Conservation (phyloP, 2,797 vertebrate genomes). For the Artibeus lituratus region DNA sequence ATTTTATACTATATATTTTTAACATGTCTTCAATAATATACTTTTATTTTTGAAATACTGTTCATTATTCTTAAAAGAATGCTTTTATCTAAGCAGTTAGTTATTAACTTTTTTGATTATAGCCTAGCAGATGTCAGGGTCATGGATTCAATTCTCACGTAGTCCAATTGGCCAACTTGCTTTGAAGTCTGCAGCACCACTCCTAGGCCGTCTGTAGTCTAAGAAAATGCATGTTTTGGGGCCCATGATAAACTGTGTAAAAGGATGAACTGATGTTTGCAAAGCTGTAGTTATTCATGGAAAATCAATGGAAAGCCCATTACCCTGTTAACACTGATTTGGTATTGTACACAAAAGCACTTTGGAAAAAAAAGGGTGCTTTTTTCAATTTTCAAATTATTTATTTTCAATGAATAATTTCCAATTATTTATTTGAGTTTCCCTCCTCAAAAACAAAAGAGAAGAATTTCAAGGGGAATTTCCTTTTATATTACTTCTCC, state of each 20-base stretch:
- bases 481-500: not conserved
- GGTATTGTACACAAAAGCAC: not conserved
- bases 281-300: conserved; percentile 13
- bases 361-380: not conserved
- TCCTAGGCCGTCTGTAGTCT: not conserved
- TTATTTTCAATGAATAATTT: not conserved
- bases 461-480: not conserved
- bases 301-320: not conserved
- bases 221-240: not conserved
- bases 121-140: not conserved
- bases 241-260: not conserved
- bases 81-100: not conserved
- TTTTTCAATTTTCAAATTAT: not conserved
- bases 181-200: not conserved
- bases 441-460: not conserved
- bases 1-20: not conserved
- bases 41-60: conserved; percentile 24
- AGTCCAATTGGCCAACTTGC: not conserved
- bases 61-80: not conserved
- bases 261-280: not conserved
- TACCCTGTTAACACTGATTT: not conserved
- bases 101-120: not conserved
- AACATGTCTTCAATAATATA: not conserved
- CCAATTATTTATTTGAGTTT: conserved; percentile 28
- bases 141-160: not conserved